Conservation (phyloP, 1,140 invertebrate genomes). For the Cydia splendana region DNA sequence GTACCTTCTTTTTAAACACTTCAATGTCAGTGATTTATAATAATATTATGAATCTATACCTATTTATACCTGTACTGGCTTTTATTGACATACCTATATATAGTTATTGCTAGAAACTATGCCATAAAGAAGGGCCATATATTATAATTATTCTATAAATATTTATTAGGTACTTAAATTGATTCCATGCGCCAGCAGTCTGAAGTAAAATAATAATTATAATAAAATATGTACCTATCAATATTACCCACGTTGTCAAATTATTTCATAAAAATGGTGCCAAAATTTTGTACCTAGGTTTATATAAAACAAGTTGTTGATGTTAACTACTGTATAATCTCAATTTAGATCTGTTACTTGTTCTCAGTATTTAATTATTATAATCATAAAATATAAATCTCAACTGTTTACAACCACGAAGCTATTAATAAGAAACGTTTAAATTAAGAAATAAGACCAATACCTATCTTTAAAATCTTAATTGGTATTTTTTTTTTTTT, state of each 20-base stretch:
- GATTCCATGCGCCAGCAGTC: not conserved
- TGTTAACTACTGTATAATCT: slow-evolving; percentile 19
- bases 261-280: slow-evolving; percentile 2
- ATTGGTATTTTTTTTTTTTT: not conserved
- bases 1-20: not conserved
- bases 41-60: not conserved
- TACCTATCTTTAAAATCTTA: too few relatives aligned
- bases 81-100: not conserved
- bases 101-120: slow-evolving; percentile 26
- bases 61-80: not conserved
- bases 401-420: not conserved
- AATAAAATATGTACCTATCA: not conserved
- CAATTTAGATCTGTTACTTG: slow-evolving; percentile 13
- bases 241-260: not conserved
- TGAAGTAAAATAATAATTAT: not conserved
- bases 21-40: too few relatives aligned
- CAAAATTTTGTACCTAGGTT: not conserved
- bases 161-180: not conserved
- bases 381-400: not conserved
- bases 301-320: slow-evolving; percentile 29
- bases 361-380: slow-evolving; percentile 22
- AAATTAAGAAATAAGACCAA: not conserved
- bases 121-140: slow-evolving; percentile 14
- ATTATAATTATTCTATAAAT: not conserved
- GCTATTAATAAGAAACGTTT: not conserved